Percentiles rank a stretch among this genome's conserved stretches.
Conservation (phyloP, 2,113 vertebrate species). For the Tapirus terrestris region DNA sequence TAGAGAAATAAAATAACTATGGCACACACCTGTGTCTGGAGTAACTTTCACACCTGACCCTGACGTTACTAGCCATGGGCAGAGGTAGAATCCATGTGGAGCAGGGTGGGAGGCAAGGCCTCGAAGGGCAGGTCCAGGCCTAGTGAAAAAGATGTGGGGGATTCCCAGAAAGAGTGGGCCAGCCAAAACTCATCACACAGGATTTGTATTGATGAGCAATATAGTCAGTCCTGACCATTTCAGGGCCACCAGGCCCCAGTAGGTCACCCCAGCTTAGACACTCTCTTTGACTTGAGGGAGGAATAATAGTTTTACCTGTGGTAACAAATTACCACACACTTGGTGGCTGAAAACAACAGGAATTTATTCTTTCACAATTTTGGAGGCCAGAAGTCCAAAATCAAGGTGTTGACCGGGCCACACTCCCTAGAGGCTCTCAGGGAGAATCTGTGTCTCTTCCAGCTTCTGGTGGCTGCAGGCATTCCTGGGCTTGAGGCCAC, state of each 20-base stretch:
- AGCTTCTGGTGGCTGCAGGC: neutral
- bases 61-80: neutral
- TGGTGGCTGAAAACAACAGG: neutral
- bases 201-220: neutral
- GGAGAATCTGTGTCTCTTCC: too few species aligned
- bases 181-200: neutral
- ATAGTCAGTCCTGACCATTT: neutral
- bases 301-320: neutral
- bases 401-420: neutral
- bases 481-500: neutral
- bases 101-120: neutral
- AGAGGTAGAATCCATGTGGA: fast-evolving
- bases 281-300: neutral
- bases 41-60: neutral
- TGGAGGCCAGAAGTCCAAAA: neutral
- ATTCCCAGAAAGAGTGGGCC: neutral
- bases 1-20: neutral
- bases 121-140: neutral
- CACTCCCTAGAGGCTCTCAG: neutral
- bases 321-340: neutral
- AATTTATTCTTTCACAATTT: neutral
- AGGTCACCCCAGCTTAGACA: neutral
- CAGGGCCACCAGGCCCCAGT: neutral
- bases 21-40: too few species aligned
- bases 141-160: neutral